A percentile compares a stretch with the other conserved stretches of the same genome.
These are phyloP conservation scores for Lochmaea capreae DNA, from an alignment of 2,888 invertebrate species.

Conservation along the genomic window DNA sequence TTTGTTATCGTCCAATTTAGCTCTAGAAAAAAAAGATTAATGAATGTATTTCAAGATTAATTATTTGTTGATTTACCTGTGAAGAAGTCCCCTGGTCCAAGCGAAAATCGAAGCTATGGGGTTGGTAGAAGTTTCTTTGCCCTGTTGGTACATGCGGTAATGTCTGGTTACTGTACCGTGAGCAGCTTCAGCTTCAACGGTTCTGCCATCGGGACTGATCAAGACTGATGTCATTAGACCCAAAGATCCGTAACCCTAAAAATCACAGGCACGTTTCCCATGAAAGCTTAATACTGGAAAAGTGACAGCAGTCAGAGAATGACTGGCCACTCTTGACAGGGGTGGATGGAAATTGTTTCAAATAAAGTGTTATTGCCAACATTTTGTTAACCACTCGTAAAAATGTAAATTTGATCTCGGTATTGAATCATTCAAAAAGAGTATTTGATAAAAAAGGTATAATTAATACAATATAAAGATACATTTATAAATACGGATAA, in stretches of 20 bases:
- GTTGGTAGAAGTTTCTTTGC: conserved; percentile 98
- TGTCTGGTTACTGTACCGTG: conserved; percentile 81
- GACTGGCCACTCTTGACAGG: too few species aligned
- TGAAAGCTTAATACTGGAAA: too few species aligned
- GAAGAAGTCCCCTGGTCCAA: conserved; percentile 88
- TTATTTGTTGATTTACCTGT: conserved; percentile 69
- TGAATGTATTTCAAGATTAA: neutral
- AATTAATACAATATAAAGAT: too few species aligned
- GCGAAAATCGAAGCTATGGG: conserved; percentile 99
- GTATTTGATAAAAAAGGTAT: too few species aligned
- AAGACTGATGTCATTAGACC: conserved; percentile 99
- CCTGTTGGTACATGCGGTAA: conserved; percentile 84
- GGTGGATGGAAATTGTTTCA: too few species aligned
- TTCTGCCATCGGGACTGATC: conserved; percentile 97
- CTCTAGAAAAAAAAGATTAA: conserved; percentile 59
- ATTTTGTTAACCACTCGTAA: too few species aligned
- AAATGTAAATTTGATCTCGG: too few species aligned
- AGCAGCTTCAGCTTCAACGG: conserved; percentile 97
- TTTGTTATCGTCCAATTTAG: conserved; percentile 89
- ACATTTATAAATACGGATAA: neutral
- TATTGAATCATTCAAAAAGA: too few species aligned
- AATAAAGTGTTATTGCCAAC: too few species aligned
- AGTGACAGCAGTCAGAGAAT: too few species aligned
- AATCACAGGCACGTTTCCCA: neutral
- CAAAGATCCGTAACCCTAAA: conserved; percentile 86